Conservation (phyloP, 1,140 invertebrate species). For the Stenopsyche tienmushanensis region DNA sequence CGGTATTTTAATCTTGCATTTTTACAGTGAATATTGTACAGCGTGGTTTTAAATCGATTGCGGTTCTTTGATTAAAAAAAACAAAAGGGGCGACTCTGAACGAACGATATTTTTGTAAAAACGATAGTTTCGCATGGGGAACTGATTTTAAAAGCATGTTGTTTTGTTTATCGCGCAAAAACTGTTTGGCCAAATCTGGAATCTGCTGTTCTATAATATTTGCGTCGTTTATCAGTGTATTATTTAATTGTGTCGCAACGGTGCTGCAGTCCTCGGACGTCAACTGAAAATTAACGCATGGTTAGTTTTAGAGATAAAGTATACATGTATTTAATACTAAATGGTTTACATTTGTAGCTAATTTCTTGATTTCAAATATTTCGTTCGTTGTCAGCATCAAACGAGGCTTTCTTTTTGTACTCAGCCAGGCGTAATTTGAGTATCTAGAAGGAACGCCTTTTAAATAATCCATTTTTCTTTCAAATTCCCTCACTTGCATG, state of each 20-base stretch:
- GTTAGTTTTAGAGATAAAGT: neutral
- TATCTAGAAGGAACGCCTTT: neutral
- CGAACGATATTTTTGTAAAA: no score
- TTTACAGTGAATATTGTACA: no score
- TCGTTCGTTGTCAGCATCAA: neutral
- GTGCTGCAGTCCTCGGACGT: constrained; percentile 1
- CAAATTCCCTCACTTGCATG: neutral
- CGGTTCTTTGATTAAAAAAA: no score
- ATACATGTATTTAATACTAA: neutral
- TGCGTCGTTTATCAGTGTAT: neutral
- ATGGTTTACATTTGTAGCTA: constrained; percentile 1
- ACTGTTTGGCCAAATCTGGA: neutral
- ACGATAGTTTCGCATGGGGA: neutral
- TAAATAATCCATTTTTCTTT: neutral
- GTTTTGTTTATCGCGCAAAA: neutral
- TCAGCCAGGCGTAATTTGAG: constrained; percentile 2
- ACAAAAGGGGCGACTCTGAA: no score
- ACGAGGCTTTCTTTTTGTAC: neutral
- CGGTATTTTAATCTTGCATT: no score
- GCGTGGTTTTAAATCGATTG: no score
- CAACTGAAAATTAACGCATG: neutral
- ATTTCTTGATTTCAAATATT: neutral
- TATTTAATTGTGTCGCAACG: neutral
- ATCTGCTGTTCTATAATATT: neutral
- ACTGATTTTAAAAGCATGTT: neutral